A percentile compares a stretch with the other conserved stretches of the same genome.
phyloP scores from a whole-genome alignment of 2,113 vertebrate genomes.

The Pedionomus torquatus region DNA sequence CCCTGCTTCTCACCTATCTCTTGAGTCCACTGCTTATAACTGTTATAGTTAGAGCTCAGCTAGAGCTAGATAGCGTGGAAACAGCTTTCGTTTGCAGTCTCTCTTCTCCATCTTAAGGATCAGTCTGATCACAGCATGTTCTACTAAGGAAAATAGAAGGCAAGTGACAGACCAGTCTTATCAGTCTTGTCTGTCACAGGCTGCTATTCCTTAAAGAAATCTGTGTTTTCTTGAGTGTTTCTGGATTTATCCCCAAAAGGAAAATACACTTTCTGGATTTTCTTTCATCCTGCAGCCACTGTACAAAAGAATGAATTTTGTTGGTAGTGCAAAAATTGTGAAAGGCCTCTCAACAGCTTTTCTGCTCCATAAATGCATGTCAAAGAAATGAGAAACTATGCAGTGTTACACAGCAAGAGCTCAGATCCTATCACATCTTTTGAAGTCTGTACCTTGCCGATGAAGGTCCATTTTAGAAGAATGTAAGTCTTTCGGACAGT shows the following conservation, averaged over 20 bases:
- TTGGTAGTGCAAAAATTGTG: not conserved
- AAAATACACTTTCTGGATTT: not conserved
- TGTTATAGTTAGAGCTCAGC: not conserved
- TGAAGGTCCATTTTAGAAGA: not conserved
- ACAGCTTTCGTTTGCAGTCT: not conserved
- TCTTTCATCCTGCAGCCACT: not conserved
- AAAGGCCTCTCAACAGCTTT: not conserved
- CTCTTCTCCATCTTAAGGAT: not conserved
- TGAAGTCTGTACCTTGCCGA: not conserved
- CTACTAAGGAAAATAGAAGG: not conserved
- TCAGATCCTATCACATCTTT: not conserved
- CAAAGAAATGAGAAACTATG: not conserved
- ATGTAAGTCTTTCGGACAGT: rapidly evolving
- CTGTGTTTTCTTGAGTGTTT: not conserved
- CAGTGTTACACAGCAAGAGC: not conserved
- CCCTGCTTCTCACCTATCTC: not conserved
- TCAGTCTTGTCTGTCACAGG: not conserved
- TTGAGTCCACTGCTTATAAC: not conserved
- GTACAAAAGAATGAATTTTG: not conserved
- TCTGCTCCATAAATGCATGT: not conserved
- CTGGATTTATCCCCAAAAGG: not conserved
- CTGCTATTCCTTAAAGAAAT: not conserved
- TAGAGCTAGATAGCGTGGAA: not conserved
- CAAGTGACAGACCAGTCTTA: not conserved
- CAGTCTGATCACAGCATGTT: not conserved